Conservation (phyloP, 2,113 vertebrate species). For the Saiga tatarica region DNA sequence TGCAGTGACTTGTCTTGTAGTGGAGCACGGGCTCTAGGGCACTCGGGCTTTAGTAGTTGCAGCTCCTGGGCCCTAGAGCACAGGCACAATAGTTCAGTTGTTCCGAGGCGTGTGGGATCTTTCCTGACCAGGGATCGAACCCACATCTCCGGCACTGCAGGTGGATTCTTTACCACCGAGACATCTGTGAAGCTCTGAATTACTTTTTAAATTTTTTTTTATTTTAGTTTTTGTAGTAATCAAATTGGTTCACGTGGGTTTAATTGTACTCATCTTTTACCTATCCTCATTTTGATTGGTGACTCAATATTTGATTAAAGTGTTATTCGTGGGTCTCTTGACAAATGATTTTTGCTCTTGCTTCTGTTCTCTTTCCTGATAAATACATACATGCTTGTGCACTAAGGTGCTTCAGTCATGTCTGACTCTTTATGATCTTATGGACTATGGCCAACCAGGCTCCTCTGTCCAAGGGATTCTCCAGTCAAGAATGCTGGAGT, state of each 20-base stretch:
- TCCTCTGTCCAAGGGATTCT: background rate
- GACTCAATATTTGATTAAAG: background rate
- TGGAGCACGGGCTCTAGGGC: background rate
- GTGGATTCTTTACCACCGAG: background rate
- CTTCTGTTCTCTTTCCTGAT: background rate
- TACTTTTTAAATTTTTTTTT: background rate
- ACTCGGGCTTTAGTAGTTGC: background rate
- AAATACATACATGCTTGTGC: background rate
- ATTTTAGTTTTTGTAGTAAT: background rate
- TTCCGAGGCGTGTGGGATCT: background rate
- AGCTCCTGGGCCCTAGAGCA: background rate
- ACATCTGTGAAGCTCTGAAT: background rate
- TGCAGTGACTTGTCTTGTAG: background rate
- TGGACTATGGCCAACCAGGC: background rate
- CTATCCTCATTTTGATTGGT: background rate
- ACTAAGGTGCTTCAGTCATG: background rate
- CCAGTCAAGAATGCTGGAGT: background rate
- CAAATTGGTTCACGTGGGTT: accelerated
- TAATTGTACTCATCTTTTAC: background rate
- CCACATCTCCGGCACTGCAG: background rate
- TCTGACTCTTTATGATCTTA: background rate
- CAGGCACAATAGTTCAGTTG: background rate
- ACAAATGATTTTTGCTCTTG: background rate
- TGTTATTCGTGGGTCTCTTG: background rate
- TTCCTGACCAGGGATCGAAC: background rate